Evolutionary conservation across 1,140 invertebrate species (phyloP).

Genomic region (Micrasema minimum): DNA sequence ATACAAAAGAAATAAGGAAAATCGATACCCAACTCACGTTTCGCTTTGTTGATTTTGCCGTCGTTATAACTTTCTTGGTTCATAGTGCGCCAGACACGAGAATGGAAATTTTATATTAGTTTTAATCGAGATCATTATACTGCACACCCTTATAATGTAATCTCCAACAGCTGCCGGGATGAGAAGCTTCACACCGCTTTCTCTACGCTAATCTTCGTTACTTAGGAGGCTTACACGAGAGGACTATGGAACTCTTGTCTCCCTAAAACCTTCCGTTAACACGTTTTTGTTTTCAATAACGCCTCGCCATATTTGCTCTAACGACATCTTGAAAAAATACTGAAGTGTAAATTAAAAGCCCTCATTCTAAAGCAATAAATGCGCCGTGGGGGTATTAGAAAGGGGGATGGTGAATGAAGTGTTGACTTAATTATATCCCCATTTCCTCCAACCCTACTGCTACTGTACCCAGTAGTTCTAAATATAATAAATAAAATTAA

Average conservation of each 20-base stretch:
- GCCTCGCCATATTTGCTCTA: constrained; percentile 49
- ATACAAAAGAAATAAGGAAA: too few species aligned
- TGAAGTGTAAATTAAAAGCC: constrained; percentile 53
- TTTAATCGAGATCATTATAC: too few species aligned
- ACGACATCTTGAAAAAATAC: constrained; percentile 52
- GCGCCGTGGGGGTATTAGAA: constrained; percentile 23
- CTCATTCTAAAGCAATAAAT: constrained; percentile 51
- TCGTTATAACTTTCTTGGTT: too few species aligned
- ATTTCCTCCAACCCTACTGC: constrained; percentile 43
- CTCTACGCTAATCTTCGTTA: constrained; percentile 18
- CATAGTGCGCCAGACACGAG: too few species aligned
- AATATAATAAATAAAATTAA: too few species aligned
- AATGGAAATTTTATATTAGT: too few species aligned
- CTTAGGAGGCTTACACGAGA: background rate
- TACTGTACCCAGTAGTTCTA: background rate
- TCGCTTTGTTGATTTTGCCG: too few species aligned
- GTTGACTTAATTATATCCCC: constrained; percentile 54
- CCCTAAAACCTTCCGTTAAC: constrained; percentile 12
- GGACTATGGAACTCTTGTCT: constrained; percentile 12
- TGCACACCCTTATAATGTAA: background rate
- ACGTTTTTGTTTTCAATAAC: constrained; percentile 41
- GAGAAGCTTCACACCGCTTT: constrained; percentile 16
- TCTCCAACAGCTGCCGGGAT: background rate
- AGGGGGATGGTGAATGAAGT: constrained; percentile 46
- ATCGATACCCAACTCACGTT: too few species aligned